Evolutionary conservation across 2,888 invertebrate genomes (phyloP).

Genomic region (Malthinus flaveolus): DNA sequence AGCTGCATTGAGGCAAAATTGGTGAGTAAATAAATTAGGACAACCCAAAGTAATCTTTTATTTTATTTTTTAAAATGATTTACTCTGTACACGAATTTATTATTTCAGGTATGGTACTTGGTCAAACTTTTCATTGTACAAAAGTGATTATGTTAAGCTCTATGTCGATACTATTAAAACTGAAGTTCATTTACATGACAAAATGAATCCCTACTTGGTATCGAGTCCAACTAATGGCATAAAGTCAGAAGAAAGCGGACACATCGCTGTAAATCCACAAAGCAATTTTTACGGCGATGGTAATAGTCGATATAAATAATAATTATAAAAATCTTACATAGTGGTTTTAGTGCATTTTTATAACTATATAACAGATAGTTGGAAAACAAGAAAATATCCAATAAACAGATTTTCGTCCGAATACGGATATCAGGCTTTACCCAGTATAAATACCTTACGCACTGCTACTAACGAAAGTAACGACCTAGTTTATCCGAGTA

Average conservation of each 20-base stretch:
- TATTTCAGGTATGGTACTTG: constrained; percentile 55
- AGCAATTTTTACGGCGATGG: constrained; percentile 84
- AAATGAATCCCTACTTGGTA: constrained; percentile 69
- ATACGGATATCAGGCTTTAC: constrained; percentile 92
- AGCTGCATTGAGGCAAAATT: constrained; percentile 79
- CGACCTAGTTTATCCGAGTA: constrained; percentile 60
- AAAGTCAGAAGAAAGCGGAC: constrained; percentile 73
- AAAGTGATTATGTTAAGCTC: constrained; percentile 77
- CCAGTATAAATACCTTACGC: constrained; percentile 69
- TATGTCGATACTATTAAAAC: constrained; percentile 78
- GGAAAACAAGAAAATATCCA: constrained; percentile 78
- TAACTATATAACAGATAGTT: constrained; percentile 79
- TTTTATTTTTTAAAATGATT: background rate
- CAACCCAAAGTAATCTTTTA: no score
- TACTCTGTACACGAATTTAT: background rate
- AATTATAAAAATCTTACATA: background rate
- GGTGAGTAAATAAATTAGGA: constrained; percentile 67
- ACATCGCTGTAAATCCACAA: constrained; percentile 77
- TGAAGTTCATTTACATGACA: constrained; percentile 65
- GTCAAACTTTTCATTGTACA: constrained; percentile 45
- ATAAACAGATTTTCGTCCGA: constrained; percentile 90
- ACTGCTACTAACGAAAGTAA: constrained; percentile 59
- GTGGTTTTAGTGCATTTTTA: constrained; percentile 79
- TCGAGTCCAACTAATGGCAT: constrained; percentile 93
- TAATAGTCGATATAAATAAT: constrained; percentile 49